Base-by-base conservation (phyloP, 2,888 invertebrate species). In the Apoderus coryli region DNA sequence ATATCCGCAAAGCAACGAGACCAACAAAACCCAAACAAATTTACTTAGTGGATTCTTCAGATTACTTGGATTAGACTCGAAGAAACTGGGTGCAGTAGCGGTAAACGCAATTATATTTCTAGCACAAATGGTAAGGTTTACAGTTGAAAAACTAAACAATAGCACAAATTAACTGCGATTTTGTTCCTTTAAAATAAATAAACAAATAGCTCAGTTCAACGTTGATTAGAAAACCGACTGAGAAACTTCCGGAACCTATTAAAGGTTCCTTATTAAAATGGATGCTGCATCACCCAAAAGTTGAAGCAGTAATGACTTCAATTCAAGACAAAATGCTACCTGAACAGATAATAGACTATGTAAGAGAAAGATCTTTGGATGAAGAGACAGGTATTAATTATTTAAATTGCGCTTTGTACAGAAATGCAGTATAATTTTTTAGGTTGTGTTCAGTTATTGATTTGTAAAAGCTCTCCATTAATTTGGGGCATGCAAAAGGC, bases 41-140 rank as follows among this genome's bases (percentile, higher is more conserved):
- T 7, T 64, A n/a, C 51, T 64, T 36, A 56, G 61, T 2, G 64
- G 64, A 9, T 64, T 81, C 43, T 65, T 84, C 37, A 64, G 72
- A 26, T 56, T 85, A 32, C 64, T 86, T 41, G 84, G 82, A 11
- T 64, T 86, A 29, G 78, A 85, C 51, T 66, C 76, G 1, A 69
- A 69, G 32, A 79, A 80, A 57, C 65, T 85, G 36, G 76, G 79
- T 15, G 84, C 85, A 1, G 73, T 85, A 22, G 80, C 82, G 9
- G 67, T 86, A 10, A 86, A 86, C 52, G 80, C 79, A 11, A 64
- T 85, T 10, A 74, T 86, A 39, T 81, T 84, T 56, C 66, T 86
- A 10, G 84, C 85, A 2, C 82, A 85, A 59, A 65, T 84, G 72
- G 85, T 84, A 58, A 63, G 65, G 55, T 19, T 10, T n/a, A n/a